Evolutionary conservation across 2,888 invertebrate genomes (phyloP).

Genomic region (Drosophila testacea): DNA sequence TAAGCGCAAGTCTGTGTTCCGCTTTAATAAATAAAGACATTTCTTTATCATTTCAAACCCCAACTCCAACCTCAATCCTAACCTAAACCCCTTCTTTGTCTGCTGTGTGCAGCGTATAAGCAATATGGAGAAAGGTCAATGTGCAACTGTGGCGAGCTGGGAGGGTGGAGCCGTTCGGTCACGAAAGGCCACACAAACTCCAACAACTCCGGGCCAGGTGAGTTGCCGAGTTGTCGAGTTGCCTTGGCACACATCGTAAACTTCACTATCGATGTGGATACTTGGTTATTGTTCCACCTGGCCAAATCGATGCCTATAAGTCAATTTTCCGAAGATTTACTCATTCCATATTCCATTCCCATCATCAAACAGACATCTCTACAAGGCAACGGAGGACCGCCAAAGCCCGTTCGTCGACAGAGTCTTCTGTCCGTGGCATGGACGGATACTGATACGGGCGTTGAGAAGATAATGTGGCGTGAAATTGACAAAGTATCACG

Average conservation of each 20-base stretch:
- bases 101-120: slow-evolving; percentile 86
- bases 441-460: slow-evolving; percentile 89
- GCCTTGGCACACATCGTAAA: slow-evolving; percentile 38
- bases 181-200: slow-evolving; percentile 86
- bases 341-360: neutral
- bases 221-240: slow-evolving; percentile 41
- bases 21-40: slow-evolving; percentile 53
- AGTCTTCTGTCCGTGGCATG: slow-evolving; percentile 87
- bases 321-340: neutral
- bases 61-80: neutral
- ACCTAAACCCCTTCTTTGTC: neutral
- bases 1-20: slow-evolving; percentile 61
- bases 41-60: slow-evolving; percentile 39
- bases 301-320: slow-evolving; percentile 26
- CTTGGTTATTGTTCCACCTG: neutral
- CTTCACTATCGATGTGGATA: slow-evolving; percentile 32
- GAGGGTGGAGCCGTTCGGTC: slow-evolving; percentile 88
- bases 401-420: slow-evolving; percentile 84
- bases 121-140: slow-evolving; percentile 88
- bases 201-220: slow-evolving; percentile 85
- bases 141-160: slow-evolving; percentile 89
- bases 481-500: slow-evolving; percentile 92
- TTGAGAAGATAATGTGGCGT: slow-evolving; percentile 91
- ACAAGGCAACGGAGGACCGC: slow-evolving; percentile 85
- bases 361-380: slow-evolving; percentile 80